Conservation (phyloP, 1,140 invertebrate genomes). For the Hycleus phaleratus region DNA sequence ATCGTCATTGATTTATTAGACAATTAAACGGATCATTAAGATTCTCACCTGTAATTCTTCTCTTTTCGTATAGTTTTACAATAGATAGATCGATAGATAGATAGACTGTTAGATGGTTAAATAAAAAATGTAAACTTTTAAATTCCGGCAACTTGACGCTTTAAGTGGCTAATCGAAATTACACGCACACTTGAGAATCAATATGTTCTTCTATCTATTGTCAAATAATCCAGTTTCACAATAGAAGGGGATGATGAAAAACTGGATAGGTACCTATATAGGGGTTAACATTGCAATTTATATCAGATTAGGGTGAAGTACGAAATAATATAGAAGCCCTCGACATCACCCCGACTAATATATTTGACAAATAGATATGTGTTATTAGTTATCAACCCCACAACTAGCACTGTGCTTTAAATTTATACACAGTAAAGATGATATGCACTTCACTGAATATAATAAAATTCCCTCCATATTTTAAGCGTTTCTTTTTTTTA, state of each 20-base stretch:
- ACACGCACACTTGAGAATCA: slow-evolving; percentile 30
- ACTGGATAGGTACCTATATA: background rate
- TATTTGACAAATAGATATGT: slow-evolving; percentile 39
- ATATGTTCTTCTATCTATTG: slow-evolving; percentile 15
- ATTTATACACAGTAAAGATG: background rate
- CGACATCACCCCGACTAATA: slow-evolving; percentile 35
- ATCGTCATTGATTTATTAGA: no score
- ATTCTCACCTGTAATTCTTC: no score
- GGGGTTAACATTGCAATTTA: slow-evolving; percentile 38
- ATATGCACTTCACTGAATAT: slow-evolving; percentile 1
- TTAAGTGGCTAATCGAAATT: slow-evolving; percentile 26
- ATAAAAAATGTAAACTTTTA: background rate
- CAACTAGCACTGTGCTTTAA: no score
- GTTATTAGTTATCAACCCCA: slow-evolving; percentile 30
- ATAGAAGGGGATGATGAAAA: slow-evolving; percentile 6
- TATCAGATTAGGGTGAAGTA: slow-evolving; percentile 38
- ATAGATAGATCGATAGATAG: no score
- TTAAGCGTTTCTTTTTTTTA: no score
- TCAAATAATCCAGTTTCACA: background rate
- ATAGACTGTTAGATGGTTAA: no score
- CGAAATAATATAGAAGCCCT: slow-evolving; percentile 34
- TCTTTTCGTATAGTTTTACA: no score
- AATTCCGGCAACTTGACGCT: background rate
- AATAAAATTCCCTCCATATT: no score
- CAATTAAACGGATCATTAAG: no score